Base-by-base conservation (phyloP, 2,797 vertebrate genomes). In the Sphaeramia orbicularis region DNA sequence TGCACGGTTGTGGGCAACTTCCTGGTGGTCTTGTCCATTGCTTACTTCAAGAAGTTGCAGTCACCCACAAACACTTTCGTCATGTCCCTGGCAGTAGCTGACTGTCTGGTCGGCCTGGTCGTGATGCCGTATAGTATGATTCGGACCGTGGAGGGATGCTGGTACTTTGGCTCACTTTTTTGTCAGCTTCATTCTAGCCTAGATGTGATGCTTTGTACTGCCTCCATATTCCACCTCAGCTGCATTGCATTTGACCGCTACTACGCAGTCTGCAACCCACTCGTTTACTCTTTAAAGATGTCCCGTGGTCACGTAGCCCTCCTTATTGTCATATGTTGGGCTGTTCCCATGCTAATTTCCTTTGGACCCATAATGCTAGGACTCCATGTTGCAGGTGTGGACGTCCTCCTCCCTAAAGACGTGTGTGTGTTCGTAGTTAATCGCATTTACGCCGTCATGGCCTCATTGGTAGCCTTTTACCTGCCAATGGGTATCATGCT, bases 51-150 rank as follows among this genome's bases (percentile, higher is more conserved):
- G 65, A 94, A 93, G 65, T 83, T 96, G 27, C 95, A 93, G 71
- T 95, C 93, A 0, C 91, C 93, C 24, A 95, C 95, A 0, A 95
- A 95, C 84, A 91, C 76, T 3, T 95, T 95, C 1, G 93, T 95
- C 7, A 83, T 91, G 50, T 96, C 95, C 1, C 81, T 95, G 60
- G 94, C 95, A 2, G 92, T 95, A 40, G 94, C 94, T 1, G 95
- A 96, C 84, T 94, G 95, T 67, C 86, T 95, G 14, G 94, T 95
- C 38, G 95, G 95, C 7, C 84, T 95, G 43, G 76, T 94, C 0
- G 95, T 96, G 63, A 96, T 96, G 94, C 95, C 95, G 7, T 96
- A 94, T 37, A 95, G 95, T 78, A 94, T 94, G 63, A 86, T 94
- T 32, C 89, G 95, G 24, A 94, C 95, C 0, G 86, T 95, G 30